Evolutionary conservation across 2,113 vertebrate genomes (phyloP), one percentile per base, ranked within the genome.

Genomic region (Salvator merianae): DNA sequence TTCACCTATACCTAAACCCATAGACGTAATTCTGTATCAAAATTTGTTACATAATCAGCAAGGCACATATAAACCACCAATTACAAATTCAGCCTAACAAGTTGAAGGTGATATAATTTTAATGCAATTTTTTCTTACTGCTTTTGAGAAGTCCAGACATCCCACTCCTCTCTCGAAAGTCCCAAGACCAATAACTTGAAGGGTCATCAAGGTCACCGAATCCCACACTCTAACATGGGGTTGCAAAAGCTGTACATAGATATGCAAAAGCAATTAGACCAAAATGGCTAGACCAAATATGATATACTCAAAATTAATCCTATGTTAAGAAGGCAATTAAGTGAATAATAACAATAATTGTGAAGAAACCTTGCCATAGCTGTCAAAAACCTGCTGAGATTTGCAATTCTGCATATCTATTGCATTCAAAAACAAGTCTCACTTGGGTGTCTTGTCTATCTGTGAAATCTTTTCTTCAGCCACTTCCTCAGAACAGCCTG

Each of bases 151-250:
- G 74, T 97, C 97, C 92, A 99, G 93, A 30, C 97, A 99, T 43
- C 98, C 98, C 5, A 99, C 98, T 22, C 99, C 99, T 85, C 99
- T 97, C 87, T 99, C 99, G 4, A 99, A 99, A 10, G 97, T 99
- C 76, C 98, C 98, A 47, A 98, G 94, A 76, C 99, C 99, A 3
- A 99, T 93, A 43, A 99, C 91, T 89, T 99, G 98, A 90, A 97
- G 95, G 0, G 98, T 99, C 70, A 93, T 90, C 63, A 99, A 95
- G 92, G 97, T 98, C 89, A 99, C 97, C 2, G 98, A 99, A 95
- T 99, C 99, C 99, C 99, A 99, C 59, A 99, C 95, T 84, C 98
- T 97, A 6, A 99, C 98, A 68, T 99, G 98, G 81, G 99, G 98
- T 91, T 98, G 97, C 77, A 99, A 92, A 28, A 97, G 96, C 98